Evolutionary conservation across 2,797 vertebrate species (phyloP), one percentile per base, ranked within the genome.

Genomic region (Scyliorhinus canicula): DNA sequence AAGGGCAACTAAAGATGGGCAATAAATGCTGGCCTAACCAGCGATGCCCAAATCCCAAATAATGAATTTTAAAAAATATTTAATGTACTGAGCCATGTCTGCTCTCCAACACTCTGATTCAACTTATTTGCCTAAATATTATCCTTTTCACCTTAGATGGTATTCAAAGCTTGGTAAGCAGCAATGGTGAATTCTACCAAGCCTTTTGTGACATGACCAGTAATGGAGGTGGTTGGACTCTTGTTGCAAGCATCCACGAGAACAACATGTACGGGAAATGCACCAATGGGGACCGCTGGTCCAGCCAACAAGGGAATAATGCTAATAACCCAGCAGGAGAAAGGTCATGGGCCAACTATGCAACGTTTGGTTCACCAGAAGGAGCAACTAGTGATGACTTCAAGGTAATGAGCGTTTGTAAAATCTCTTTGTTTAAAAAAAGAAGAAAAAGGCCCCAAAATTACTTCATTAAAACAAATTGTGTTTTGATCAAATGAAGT

Each of bases 161-260:
- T 0, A n/a, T 98, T 71, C 97, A 97, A 95, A 95, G 93, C 65
- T 96, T 98, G 95, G 94, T 5, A 3, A 97, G 96, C 0, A 11
- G 95, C 69, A 95, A 96, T 2, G 96, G 96, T 0, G 93, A 95
- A 52, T 1, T 95, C 67, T 98, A 97, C 96, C 97, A 97, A 96
- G 97, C 97, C 16, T 98, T 97, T 96, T 98, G 98, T 95, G 97
- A 98, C 95, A 97, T 97, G 97, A 97, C 95, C 95, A 97, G 97
- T 0, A 91, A 84, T 0, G 97, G 97, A 24, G 97, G 97, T 0
- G 96, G 97, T 95, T 97, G 97, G 97, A 97, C 96, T 0, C 96
- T 98, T 95, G 97, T 98, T 95, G 97, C 97, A 67, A 97, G 97
- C 0, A 95, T 98, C 28, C 97, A 98, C 0, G 97, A 98, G 95